Base-by-base conservation (phyloP, 2,888 invertebrate genomes). In the Cosmia trapezina region DNA sequence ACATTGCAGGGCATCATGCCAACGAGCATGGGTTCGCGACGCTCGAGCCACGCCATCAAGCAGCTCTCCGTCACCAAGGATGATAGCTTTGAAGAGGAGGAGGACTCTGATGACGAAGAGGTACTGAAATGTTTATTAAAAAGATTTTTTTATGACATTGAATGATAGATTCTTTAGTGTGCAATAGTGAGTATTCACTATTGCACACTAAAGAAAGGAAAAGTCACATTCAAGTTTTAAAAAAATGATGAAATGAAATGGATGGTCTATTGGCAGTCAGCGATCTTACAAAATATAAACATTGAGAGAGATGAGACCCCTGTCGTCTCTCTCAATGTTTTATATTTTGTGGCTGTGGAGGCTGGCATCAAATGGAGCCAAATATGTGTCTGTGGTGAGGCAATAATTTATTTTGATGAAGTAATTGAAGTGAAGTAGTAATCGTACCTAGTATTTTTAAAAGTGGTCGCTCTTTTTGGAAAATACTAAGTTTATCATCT, bases 71-170 rank as follows among this genome's bases (percentile, higher is more conserved):
- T 96, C 54, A 96, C 95, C 73, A 96, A 92, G 91, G 96, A 96
- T 80, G 95, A 96, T 70, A 96, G 96, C 70, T 96, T 96, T 83
- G 96, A 96, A 87, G 96, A 96, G 86, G 96, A 96, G 85, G 94
- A 95, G 43, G 96, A 96, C 83, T 96, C 96, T n/a, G 96, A 96
- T 68, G 94, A 92, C 41, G 96, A 96, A 80, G 97, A 96, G 63
- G 63, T 63, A 53, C 11, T 63, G 3, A 14, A 33, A 49, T 33
- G 0, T 37, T 51, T 6, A n/a, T 14, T 33, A 12, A 2, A 47
- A 62, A 5, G n/a, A 3, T 19, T 51, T 33, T 51, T 51, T 33
- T 51, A 33, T 17, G 6, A n/a, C n/a, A 37, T 51, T n/a, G 7
- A 28, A 28, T n/a, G 17, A n/a, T n/a, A n/a, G n/a, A n/a, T n/a